These are phyloP conservation scores for Zaprionus inermis DNA, from an alignment of 1,140 invertebrate genomes.

Conservation along the genomic window DNA sequence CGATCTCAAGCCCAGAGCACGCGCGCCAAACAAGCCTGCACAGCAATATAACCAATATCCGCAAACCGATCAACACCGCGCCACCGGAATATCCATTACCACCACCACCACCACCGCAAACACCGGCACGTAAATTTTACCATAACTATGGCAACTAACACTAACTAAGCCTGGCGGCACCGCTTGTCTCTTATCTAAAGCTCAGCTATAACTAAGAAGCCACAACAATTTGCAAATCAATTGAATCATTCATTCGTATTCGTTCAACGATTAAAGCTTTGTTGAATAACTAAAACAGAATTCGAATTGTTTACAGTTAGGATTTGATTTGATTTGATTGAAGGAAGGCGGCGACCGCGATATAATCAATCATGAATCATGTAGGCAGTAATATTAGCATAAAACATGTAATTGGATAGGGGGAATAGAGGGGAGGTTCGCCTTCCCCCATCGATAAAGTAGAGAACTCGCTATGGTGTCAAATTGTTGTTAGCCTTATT, in stretches of 20 bases:
- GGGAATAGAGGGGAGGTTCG: not conserved
- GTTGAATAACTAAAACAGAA: constrained; percentile 49
- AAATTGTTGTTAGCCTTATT: constrained; percentile 36
- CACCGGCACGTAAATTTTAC: constrained; percentile 21
- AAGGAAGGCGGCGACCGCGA: constrained; percentile 61
- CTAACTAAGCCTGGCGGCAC: constrained; percentile 41
- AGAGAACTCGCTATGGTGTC: not conserved
- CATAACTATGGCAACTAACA: constrained; percentile 41
- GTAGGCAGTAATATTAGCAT: constrained; percentile 22
- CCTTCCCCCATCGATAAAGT: not conserved
- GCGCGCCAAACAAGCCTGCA: constrained; percentile 32
- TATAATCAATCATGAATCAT: not conserved
- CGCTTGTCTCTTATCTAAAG: constrained; percentile 44
- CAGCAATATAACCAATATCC: constrained; percentile 32
- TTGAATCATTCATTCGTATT: constrained; percentile 45
- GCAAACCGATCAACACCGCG: constrained; percentile 12
- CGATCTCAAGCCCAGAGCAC: constrained; percentile 46
- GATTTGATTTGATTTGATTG: constrained; percentile 17
- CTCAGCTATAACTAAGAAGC: constrained; percentile 75
- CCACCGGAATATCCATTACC: constrained; percentile 6
- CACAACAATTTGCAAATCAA: constrained; percentile 75
- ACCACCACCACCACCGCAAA: not conserved
- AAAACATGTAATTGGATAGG: not conserved
- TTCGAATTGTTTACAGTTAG: constrained; percentile 15
- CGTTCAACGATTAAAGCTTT: constrained; percentile 80